phyloP scores from a whole-genome alignment of 2,113 vertebrate species.

The Plestiodon gilberti region DNA sequence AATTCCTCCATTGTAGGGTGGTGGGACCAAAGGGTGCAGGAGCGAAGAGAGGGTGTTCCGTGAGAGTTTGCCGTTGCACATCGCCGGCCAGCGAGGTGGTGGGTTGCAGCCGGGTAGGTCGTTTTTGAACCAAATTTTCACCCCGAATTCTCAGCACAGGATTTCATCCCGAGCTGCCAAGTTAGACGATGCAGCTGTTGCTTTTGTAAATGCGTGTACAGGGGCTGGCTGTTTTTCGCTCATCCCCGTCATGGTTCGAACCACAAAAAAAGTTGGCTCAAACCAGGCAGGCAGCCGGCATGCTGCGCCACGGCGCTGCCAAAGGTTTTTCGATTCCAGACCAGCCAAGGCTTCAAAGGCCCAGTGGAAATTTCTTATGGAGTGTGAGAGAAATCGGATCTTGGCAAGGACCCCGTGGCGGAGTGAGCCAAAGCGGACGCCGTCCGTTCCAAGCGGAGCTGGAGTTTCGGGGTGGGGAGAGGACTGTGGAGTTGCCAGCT shows the following conservation, averaged over 20 bases:
- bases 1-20: background rate
- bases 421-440: background rate
- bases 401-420: background rate
- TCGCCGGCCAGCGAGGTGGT: background rate
- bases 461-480: background rate
- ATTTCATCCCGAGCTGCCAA: background rate
- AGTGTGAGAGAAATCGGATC: background rate
- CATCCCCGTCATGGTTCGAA: background rate
- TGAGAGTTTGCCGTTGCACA: background rate
- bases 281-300: background rate
- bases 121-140: too few species aligned
- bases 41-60: background rate
- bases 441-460: background rate
- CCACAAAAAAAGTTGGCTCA: background rate
- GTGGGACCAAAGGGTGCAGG: background rate
- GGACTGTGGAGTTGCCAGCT: background rate
- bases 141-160: too few species aligned
- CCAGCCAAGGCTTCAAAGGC: background rate
- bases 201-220: too few species aligned
- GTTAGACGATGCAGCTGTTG: conserved; percentile 6
- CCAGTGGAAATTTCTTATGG: background rate
- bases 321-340: background rate
- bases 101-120: background rate
- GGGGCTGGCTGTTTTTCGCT: background rate
- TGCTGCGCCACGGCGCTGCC: background rate